Conservation (phyloP, 2,888 invertebrate genomes). For the Volucella zonaria region DNA sequence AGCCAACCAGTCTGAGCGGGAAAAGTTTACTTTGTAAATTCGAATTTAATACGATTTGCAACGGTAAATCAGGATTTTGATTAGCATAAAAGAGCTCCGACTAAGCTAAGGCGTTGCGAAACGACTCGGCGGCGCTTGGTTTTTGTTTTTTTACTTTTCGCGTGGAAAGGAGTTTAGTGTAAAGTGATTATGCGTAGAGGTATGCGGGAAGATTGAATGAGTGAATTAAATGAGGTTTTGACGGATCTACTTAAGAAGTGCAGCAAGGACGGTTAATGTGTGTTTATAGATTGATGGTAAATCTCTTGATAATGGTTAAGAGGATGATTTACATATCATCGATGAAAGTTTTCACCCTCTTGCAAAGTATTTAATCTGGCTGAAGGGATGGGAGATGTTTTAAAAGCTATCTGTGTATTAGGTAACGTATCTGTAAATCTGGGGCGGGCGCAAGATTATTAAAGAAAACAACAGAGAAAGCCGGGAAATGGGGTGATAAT, state of each 20-base stretch:
- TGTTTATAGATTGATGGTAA: constrained; percentile 30
- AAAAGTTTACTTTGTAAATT: constrained; percentile 72
- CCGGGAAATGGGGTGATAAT: too few species aligned
- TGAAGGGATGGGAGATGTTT: too few species aligned
- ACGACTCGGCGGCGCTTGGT: background rate
- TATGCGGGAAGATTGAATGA: constrained; percentile 61
- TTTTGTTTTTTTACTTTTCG: constrained; percentile 27
- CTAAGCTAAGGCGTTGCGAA: background rate
- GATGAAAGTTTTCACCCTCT: constrained; percentile 37
- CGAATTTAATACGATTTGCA: constrained; percentile 63
- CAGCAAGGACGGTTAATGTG: constrained; percentile 31
- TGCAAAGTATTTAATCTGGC: too few species aligned
- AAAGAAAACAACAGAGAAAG: too few species aligned
- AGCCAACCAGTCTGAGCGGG: constrained; percentile 45
- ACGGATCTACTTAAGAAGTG: constrained; percentile 53
- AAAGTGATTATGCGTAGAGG: constrained; percentile 60
- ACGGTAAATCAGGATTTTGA: constrained; percentile 69
- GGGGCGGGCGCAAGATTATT: too few species aligned
- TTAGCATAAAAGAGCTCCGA: constrained; percentile 65
- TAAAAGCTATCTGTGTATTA: too few species aligned
- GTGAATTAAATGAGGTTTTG: constrained; percentile 56
- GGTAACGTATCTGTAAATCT: too few species aligned
- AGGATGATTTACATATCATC: constrained; percentile 55
- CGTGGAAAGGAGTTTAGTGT: constrained; percentile 28
- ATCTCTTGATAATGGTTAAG: constrained; percentile 37